These are phyloP conservation scores for Lymantria monacha DNA, from an alignment of 2,888 invertebrate species.

Conservation along the genomic window DNA sequence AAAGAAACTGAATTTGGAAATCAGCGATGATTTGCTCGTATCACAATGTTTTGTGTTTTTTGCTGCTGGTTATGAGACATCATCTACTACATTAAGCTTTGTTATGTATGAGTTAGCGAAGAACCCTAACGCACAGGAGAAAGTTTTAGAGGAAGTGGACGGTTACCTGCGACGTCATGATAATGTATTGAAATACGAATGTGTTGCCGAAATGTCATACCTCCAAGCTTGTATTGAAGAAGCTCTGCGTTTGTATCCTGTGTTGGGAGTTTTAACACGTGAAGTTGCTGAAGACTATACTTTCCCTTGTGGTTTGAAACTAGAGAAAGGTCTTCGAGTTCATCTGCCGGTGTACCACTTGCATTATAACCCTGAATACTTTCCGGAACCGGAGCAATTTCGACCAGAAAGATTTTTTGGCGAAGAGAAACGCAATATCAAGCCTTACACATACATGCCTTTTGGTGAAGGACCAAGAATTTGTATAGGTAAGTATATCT, in stretches of 20 bases:
- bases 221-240: background rate
- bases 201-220: background rate
- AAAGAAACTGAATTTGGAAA: slow-evolving; percentile 16
- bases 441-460: slow-evolving; percentile 44
- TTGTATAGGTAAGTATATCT: slow-evolving; percentile 47
- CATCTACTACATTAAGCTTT: slow-evolving; percentile 42
- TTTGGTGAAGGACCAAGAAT: slow-evolving; percentile 54
- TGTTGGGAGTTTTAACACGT: background rate
- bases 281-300: background rate
- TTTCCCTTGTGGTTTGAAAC: background rate
- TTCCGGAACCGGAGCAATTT: slow-evolving; percentile 41
- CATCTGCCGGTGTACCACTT: background rate
- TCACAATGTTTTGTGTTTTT: slow-evolving; percentile 80
- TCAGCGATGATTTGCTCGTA: slow-evolving; percentile 59
- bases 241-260: background rate
- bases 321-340: background rate
- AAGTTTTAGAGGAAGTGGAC: slow-evolving; percentile 46
- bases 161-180: slow-evolving; percentile 16
- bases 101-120: slow-evolving; percentile 53
- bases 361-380: slow-evolving; percentile 33
- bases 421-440: slow-evolving; percentile 36
- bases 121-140: slow-evolving; percentile 37
- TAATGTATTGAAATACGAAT: background rate
- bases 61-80: slow-evolving; percentile 56
- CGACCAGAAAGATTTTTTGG: slow-evolving; percentile 50